Conservation (phyloP, 1,140 invertebrate genomes). For the Drosophila grimshawi region DNA sequence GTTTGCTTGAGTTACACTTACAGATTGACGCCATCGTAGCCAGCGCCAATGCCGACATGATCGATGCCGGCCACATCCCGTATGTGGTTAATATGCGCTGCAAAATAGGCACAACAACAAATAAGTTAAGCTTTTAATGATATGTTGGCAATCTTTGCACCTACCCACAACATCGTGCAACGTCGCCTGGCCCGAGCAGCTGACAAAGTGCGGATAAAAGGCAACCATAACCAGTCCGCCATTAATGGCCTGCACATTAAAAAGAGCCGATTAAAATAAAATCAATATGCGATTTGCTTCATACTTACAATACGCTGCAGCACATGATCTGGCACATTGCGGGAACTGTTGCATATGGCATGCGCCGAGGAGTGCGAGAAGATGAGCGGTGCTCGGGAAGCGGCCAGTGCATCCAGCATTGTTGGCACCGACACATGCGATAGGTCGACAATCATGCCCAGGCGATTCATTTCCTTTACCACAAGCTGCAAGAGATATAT, state of each 20-base stretch:
- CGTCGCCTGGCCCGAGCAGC: constrained; percentile 90
- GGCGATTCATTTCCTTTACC: constrained; percentile 92
- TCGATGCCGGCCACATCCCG: constrained; percentile 92
- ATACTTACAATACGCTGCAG: constrained; percentile 90
- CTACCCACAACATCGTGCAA: constrained; percentile 91
- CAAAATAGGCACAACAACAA: constrained; percentile 50
- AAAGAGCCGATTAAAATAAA: constrained; percentile 26
- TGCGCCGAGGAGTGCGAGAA: constrained; percentile 95
- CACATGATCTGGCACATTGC: constrained; percentile 94
- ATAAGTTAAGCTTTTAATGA: constrained; percentile 51
- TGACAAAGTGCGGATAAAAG: constrained; percentile 94
- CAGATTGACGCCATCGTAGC: constrained; percentile 93
- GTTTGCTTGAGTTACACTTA: constrained; percentile 85
- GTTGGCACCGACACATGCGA: constrained; percentile 93
- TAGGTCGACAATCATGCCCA: constrained; percentile 96
- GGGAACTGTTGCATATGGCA: constrained; percentile 92
- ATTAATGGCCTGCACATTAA: constrained; percentile 86
- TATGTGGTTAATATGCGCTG: constrained; percentile 96
- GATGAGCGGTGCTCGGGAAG: constrained; percentile 93
- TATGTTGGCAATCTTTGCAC: constrained; percentile 32
- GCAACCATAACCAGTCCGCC: constrained; percentile 95
- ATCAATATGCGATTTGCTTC: constrained; percentile 38
- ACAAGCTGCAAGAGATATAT: constrained; percentile 86
- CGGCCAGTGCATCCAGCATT: constrained; percentile 91
- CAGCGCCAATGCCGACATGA: constrained; percentile 92